A percentile compares a stretch with the other conserved stretches of the same genome.
Conservation (phyloP, 2,888 invertebrate species). For the Bombylius major region DNA sequence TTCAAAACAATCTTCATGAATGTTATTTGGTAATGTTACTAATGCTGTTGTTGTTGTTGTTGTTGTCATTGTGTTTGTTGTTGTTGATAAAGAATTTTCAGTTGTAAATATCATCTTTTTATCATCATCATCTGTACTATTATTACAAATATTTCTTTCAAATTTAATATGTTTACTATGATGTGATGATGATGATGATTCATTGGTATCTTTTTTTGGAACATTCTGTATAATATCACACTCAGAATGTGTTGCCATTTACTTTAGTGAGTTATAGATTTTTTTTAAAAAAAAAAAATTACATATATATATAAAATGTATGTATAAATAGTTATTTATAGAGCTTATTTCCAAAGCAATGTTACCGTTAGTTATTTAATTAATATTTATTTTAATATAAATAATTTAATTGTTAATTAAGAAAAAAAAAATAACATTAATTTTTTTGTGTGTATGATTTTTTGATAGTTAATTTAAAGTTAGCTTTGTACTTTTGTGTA, state of each 20-base stretch:
- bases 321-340: neutral
- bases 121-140: neutral
- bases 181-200: neutral
- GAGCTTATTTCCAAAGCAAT: neutral
- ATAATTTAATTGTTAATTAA: too few species aligned
- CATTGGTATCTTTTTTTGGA: neutral
- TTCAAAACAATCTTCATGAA: constrained; percentile 29
- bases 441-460: neutral
- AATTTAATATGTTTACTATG: too few species aligned
- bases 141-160: too few species aligned
- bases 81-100: neutral
- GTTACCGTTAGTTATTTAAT: neutral
- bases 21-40: neutral
- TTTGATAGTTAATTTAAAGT: neutral
- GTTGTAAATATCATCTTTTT: neutral
- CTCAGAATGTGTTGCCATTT: constrained; percentile 6
- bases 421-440: too few species aligned
- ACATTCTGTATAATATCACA: constrained; percentile 1
- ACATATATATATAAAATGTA: neutral
- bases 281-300: neutral
- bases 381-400: neutral
- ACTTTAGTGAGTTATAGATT: neutral
- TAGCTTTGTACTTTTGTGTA: constrained; percentile 9
- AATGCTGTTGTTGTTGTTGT: neutral
- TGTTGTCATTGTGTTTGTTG: too few species aligned